Base-by-base conservation (phyloP, 2,888 invertebrate genomes). In the Agrotis puta region DNA sequence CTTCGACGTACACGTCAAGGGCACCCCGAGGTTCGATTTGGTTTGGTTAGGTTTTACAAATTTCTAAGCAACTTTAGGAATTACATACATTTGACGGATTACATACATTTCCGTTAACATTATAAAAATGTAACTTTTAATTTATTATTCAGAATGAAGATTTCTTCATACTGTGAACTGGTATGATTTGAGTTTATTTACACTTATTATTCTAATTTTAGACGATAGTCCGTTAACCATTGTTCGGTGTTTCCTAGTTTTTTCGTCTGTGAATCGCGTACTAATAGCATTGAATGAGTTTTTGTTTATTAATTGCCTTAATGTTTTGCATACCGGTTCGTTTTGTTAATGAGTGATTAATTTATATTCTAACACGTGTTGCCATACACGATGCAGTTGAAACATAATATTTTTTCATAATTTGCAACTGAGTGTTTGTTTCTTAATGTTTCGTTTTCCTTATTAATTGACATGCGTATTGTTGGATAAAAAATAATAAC, bases 61-160 rank as follows among this genome's bases (percentile, higher is more conserved):
- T n/a, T n/a, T n/a, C n/a, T n/a, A n/a, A n/a, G n/a, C n/a, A n/a
- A n/a, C n/a, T n/a, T n/a, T n/a, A n/a, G n/a, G n/a, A n/a, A n/a
- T n/a, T n/a, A n/a, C n/a, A n/a, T n/a, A n/a, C n/a, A n/a, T n/a
- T n/a, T n/a, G n/a, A n/a, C n/a, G n/a, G n/a, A n/a, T n/a, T n/a
- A n/a, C n/a, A n/a, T n/a, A n/a, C n/a, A n/a, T n/a, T n/a, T n/a
- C n/a, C n/a, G n/a, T n/a, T n/a, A n/a, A n/a, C n/a, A n/a, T n/a
- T n/a, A n/a, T n/a, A 24, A 22, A 64, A 45, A 65, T 11, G 57
- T 4, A 56, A 33, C 20, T 64, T 33, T 47, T 83, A 77, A 75
- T 82, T 84, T 77, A 84, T 81, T 87, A 70, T 81, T 79, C 85
- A 89, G 90, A 90, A 83, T 70, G 81, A 81, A 78, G 85, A 82